phyloP scores from a whole-genome alignment of 2,113 vertebrate genomes.

The Gopherus flavomarginatus region DNA sequence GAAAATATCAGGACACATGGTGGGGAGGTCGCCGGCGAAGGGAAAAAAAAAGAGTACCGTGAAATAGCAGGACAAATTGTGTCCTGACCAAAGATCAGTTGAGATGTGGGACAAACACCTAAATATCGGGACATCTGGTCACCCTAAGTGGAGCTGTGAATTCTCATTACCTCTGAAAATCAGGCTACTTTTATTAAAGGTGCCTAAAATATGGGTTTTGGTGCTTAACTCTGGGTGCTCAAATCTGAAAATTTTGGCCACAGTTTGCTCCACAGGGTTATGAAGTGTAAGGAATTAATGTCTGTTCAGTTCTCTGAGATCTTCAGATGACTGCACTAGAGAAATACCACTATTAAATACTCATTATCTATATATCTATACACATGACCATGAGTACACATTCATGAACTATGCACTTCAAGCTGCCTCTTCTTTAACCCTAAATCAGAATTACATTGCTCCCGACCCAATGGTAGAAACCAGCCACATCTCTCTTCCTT shows the following conservation, averaged over 20 bases:
- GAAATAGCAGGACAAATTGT: too few relatives aligned
- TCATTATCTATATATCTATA: background rate
- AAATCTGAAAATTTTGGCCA: background rate
- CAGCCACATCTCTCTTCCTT: background rate
- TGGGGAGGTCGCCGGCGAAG: too few relatives aligned
- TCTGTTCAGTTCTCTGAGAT: background rate
- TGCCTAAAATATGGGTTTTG: background rate
- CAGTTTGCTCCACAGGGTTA: background rate
- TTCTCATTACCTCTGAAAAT: too few relatives aligned
- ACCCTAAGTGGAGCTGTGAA: background rate
- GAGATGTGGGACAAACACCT: too few relatives aligned
- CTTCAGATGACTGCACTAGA: background rate
- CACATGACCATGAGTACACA: background rate
- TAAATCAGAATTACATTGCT: background rate
- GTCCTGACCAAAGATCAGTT: too few relatives aligned
- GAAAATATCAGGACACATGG: too few relatives aligned
- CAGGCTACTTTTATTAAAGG: background rate
- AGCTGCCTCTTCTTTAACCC: background rate
- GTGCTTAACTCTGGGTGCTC: background rate
- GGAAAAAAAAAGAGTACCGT: too few relatives aligned
- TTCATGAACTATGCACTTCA: background rate
- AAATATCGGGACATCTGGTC: too few relatives aligned
- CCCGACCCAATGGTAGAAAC: background rate
- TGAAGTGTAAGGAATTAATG: background rate
- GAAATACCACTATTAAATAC: background rate